These are phyloP conservation scores for Silurus aristotelis DNA, from an alignment of 2,797 vertebrate genomes.

Conservation along the genomic window DNA sequence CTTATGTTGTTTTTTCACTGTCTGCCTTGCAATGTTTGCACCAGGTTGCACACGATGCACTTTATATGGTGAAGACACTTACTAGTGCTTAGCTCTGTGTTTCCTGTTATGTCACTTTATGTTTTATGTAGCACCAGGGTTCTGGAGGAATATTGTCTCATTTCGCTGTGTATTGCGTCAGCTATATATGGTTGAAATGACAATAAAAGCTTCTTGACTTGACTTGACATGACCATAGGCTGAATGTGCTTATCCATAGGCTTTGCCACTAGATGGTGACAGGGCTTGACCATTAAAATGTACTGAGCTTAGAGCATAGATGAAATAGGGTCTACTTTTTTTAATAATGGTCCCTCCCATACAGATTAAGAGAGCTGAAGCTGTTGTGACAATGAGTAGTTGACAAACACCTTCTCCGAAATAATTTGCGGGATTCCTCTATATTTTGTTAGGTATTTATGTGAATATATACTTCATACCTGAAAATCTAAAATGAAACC, in stretches of 20 bases:
- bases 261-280: conserved; percentile 28
- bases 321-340: not conserved
- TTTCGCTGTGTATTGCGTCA: no score
- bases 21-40: no score
- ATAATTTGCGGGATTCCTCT: not conserved
- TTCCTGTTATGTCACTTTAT: no score
- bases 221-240: no score
- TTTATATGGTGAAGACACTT: no score
- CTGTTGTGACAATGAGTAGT: not conserved
- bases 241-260: not conserved
- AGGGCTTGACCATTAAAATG: not conserved
- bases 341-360: not conserved
- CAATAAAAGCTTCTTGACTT: not conserved
- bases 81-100: no score
- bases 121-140: no score
- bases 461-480: not conserved
- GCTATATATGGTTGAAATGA: no score
- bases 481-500: not conserved
- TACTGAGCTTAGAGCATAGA: not conserved
- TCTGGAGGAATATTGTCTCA: no score
- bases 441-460: not conserved
- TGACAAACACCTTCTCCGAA: not conserved
- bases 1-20: no score
- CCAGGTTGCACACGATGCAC: no score
- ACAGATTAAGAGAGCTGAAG: not conserved